Evolutionary conservation across 2,113 vertebrate species (phyloP), one percentile per base, ranked within the genome.

Genomic region (Polypterus bichir): DNA sequence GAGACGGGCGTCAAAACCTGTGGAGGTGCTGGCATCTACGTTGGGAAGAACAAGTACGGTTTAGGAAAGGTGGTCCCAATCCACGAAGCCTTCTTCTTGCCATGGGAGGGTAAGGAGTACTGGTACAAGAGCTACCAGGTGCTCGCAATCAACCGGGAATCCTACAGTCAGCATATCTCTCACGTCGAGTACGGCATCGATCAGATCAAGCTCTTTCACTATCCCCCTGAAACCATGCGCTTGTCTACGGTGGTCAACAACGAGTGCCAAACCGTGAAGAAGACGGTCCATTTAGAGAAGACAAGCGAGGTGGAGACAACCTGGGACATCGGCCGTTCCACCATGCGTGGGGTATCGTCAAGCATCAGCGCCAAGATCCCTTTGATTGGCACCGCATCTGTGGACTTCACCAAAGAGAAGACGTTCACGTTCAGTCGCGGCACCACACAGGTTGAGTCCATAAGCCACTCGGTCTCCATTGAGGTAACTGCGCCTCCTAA

Each of bases 61-160:
- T 78, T 87, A 0, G 85, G 85, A 10, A 87, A 87, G 64, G 83
- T 87, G 3, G 81, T 82, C 3, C 66, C 78, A 2, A 68, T 79
- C 68, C 76, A 76, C 5, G 66, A 81, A 44, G 81, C 83, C 3
- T 86, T 87, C 73, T 87, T 87, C 69, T 54, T 86, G 60, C 83
- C 83, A 3, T 83, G 78, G 77, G 79, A 84, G 46, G 83, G 84
- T 0, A 71, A 83, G 7, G 83, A 86, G 70, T 83, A 83, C 46
- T 87, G 81, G 81, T 85, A 87, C 73, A 86, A 85, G 72, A 62
- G 6, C 0, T 87, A 87, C 51, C 76, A 87, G 62, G 85, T 83
- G 5, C 60, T 86, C 46, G 54, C 74, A 63, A 73, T 86, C 66
- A 84, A 85, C 74, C 71, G 70, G 6, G 80, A 85, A 7, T 71